Evolutionary conservation across 2,797 vertebrate species (phyloP), one percentile per base, ranked within the genome.

Genomic region (Leucoraja ocellata): DNA sequence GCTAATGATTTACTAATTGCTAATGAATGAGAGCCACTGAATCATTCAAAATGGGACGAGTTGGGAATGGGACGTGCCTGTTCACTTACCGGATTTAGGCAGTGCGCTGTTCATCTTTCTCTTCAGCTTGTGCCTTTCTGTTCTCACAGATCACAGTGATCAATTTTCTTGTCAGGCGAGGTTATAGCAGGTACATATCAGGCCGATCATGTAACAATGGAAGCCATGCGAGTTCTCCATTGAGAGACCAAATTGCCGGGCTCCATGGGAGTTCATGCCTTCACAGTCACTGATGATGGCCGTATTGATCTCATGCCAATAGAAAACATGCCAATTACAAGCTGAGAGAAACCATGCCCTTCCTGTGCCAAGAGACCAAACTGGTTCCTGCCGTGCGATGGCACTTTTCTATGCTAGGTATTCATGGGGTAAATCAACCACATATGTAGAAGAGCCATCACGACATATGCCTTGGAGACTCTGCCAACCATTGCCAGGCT

Each of bases 301-400:
- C 63, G 18, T 21, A 21, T 16, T 68, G 84, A 88, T 23, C 61
- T 86, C 14, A 36, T 88, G 84, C 84, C 84, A 88, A 32, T 32
- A 88, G 84, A 88, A 36, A 61, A n/a, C 61, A 65, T 86, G 83
- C 61, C 84, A 88, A n/a, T 88, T 61, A 86, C 58, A 63, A 86
- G 54, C 83, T 86, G 32, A 88, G 84, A 88, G n/a, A 32, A 88
- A 36, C 61, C 14, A 88, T 21, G 61, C n/a, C n/a, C 32, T 16
- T 88, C 32, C 61, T 68, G 63, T 88, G 84, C 63, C 61, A 88
- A 68, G 84, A 21, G 14, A 88, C 14, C 61, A 36, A 88, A 65
- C n/a, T 88, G 84, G 65, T 5, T 23, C 61, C 32, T 68, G 84
- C 11, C 16, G 84, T 7, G 84, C 36, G n/a, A 18, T n/a, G 32